These are phyloP conservation scores for Hyphantria cunea DNA, from an alignment of 1,140 invertebrate genomes.

Conservation along the genomic window DNA sequence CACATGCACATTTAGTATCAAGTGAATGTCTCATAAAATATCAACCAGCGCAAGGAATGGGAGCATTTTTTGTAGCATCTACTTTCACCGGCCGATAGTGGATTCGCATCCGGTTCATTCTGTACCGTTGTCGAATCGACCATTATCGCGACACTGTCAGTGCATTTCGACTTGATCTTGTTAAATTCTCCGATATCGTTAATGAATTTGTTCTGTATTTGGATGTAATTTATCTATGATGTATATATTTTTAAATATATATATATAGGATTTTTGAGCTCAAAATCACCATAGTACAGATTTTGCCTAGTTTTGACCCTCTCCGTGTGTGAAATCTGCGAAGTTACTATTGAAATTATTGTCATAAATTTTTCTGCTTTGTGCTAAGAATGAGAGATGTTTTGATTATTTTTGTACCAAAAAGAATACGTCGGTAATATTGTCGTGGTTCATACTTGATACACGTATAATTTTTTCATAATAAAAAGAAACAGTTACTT, in stretches of 20 bases:
- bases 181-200: conserved; percentile 20
- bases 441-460: too few relatives aligned
- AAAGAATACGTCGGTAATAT: too few relatives aligned
- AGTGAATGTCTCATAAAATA: conserved; percentile 78
- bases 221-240: neutral
- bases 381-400: too few relatives aligned
- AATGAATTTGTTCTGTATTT: neutral
- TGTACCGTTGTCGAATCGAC: conserved; percentile 66
- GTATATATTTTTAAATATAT: neutral
- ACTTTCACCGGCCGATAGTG: conserved; percentile 77
- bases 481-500: too few relatives aligned
- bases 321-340: too few relatives aligned
- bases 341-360: too few relatives aligned
- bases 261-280: too few relatives aligned
- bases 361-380: too few relatives aligned
- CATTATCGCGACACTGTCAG: conserved; percentile 59
- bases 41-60: conserved; percentile 73
- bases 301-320: too few relatives aligned
- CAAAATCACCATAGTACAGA: too few relatives aligned
- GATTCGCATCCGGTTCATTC: conserved; percentile 71
- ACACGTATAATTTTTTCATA: too few relatives aligned
- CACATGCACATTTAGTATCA: conserved; percentile 37
- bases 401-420: too few relatives aligned
- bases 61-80: conserved; percentile 80
- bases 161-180: conserved; percentile 29